These are phyloP conservation scores for Amphipyra tragopoginis DNA, from an alignment of 2,888 invertebrate species.

Conservation along the genomic window DNA sequence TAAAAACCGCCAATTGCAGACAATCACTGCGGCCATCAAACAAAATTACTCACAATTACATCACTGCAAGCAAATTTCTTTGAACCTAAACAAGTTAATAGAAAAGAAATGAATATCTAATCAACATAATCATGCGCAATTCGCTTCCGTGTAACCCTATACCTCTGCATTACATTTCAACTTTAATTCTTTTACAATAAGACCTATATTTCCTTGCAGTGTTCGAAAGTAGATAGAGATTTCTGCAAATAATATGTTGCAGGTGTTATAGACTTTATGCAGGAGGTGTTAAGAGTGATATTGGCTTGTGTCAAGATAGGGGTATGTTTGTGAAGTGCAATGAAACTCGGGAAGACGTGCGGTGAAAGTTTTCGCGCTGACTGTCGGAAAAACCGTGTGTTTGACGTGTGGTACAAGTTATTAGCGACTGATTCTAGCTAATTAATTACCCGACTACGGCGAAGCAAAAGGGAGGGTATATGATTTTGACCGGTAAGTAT, in stretches of 20 bases:
- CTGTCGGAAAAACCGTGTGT: conserved; percentile 68
- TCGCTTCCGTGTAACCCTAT: conserved; percentile 43
- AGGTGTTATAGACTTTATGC: conserved; percentile 10
- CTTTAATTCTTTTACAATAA: conserved; percentile 19
- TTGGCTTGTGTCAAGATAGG: conserved; percentile 23
- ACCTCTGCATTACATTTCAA: conserved; percentile 5
- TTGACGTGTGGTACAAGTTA: conserved; percentile 56
- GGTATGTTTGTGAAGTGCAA: conserved; percentile 43
- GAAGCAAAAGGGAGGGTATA: too few species aligned
- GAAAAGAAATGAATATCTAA: conserved; percentile 50
- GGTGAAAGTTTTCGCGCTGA: conserved; percentile 68
- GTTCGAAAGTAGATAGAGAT: conserved; percentile 26
- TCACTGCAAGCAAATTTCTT: conserved; percentile 18
- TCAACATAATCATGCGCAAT: conserved; percentile 41
- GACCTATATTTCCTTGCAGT: conserved; percentile 30
- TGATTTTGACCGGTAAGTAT: too few species aligned
- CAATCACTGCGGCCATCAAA: conserved; percentile 4
- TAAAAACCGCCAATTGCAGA: conserved; percentile 19
- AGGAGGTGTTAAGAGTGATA: conserved; percentile 19
- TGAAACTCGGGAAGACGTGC: conserved; percentile 65
- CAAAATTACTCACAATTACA: conserved; percentile 18
- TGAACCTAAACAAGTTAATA: conserved; percentile 28
- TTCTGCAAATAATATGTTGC: conserved; percentile 21
- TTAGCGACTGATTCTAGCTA: neutral
- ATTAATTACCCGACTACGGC: too few species aligned